Evolutionary conservation across 2,888 invertebrate genomes (phyloP).

Genomic region (Cantharis nigra): DNA sequence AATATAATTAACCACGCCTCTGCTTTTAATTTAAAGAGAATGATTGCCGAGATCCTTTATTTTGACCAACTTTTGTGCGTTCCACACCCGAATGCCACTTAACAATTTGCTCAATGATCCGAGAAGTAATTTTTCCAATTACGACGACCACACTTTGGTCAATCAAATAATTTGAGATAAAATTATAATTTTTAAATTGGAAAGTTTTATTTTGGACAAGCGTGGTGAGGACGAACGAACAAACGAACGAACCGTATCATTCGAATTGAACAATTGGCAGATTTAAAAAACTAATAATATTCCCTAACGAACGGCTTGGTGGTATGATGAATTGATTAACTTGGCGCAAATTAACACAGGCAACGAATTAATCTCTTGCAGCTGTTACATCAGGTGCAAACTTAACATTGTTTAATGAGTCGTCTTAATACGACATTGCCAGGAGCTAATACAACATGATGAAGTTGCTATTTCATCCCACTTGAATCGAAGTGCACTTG

Average conservation of each 20-base stretch:
- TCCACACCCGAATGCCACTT: slow-evolving; percentile 11
- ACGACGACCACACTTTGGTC: not conserved
- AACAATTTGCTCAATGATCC: slow-evolving; percentile 12
- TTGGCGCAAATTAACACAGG: slow-evolving; percentile 15
- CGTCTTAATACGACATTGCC: slow-evolving; percentile 9
- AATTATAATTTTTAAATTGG: slow-evolving; percentile 6
- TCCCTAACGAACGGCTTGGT: slow-evolving; percentile 16
- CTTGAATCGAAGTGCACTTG: not conserved
- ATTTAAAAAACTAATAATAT: slow-evolving; percentile 15
- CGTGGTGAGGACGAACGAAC: not conserved
- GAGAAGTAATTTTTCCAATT: slow-evolving; percentile 5
- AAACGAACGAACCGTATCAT: not conserved
- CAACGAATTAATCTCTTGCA: slow-evolving; percentile 20
- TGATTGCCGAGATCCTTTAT: slow-evolving; percentile 17
- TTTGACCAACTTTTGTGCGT: slow-evolving; percentile 9
- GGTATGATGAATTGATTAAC: slow-evolving; percentile 22
- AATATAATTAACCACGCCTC: slow-evolving; percentile 7
- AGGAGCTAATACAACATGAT: not conserved
- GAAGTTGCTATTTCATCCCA: not conserved
- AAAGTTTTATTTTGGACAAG: not conserved
- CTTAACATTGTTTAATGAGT: slow-evolving; percentile 14
- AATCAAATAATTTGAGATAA: not conserved
- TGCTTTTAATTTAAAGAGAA: slow-evolving; percentile 24
- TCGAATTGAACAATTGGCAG: slow-evolving; percentile 11
- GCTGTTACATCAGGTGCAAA: slow-evolving; percentile 26